Evolutionary conservation across 2,888 invertebrate species (phyloP).

Genomic region (Leistus spinibarbis): DNA sequence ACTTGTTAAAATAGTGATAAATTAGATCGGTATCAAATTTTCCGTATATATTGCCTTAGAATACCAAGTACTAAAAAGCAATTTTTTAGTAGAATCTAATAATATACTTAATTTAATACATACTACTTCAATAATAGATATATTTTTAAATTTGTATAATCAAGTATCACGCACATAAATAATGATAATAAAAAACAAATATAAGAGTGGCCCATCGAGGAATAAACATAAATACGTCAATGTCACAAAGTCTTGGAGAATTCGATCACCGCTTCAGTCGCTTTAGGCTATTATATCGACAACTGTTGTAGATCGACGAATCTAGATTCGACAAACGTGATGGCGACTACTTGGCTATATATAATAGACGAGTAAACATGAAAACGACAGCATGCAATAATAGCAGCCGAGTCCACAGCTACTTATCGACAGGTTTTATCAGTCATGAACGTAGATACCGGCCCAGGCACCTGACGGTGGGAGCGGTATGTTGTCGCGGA

Average conservation of each 20-base stretch:
- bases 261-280: neutral
- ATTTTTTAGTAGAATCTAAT: too few relatives aligned
- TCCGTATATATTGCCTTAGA: too few relatives aligned
- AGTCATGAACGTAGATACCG: constrained; percentile 19
- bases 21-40: too few relatives aligned
- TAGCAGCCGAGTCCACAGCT: neutral
- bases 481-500: neutral
- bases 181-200: constrained; percentile 15
- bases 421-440: constrained; percentile 36
- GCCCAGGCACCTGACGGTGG: neutral
- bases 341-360: neutral
- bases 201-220: constrained; percentile 11
- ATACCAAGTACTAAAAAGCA: too few relatives aligned
- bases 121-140: too few relatives aligned
- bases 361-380: constrained; percentile 11
- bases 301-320: neutral
- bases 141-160: neutral
- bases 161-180: constrained; percentile 26
- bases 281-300: neutral
- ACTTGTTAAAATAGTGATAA: too few relatives aligned
- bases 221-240: neutral
- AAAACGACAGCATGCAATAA: constrained; percentile 20
- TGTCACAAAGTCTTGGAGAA: neutral
- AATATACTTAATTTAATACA: too few relatives aligned
- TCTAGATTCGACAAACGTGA: constrained; percentile 5